Evolutionary conservation across 2,797 vertebrate genomes (phyloP).

Genomic region (Valencia hispanica): DNA sequence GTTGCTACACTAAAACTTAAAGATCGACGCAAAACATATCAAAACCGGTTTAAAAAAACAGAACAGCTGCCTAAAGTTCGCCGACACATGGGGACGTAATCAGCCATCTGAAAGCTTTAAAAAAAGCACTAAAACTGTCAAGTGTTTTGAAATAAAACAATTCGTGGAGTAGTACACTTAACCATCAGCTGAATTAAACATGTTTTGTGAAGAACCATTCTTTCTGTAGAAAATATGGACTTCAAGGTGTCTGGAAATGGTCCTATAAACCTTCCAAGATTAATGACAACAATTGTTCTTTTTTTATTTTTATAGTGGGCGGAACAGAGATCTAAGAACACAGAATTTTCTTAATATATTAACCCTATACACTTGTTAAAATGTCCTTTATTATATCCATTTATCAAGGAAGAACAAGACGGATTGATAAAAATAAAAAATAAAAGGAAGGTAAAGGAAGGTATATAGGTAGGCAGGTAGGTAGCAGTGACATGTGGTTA

Average conservation of each 20-base stretch:
- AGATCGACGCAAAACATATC: background rate
- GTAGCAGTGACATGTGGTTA: too few species aligned
- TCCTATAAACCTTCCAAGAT: background rate
- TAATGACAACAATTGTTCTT: background rate
- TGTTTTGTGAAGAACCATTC: background rate
- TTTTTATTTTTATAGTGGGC: background rate
- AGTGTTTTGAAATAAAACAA: background rate
- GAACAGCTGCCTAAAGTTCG: background rate
- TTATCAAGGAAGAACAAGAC: too few species aligned
- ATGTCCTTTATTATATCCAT: too few species aligned
- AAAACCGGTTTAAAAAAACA: background rate
- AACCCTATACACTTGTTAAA: background rate
- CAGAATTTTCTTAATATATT: too few species aligned
- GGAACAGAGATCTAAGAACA: background rate
- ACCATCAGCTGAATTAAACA: background rate
- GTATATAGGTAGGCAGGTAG: too few species aligned
- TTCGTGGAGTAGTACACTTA: background rate
- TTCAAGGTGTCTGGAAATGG: background rate
- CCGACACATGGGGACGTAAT: background rate
- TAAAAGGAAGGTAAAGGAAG: too few species aligned
- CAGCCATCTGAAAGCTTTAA: background rate
- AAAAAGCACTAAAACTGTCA: background rate
- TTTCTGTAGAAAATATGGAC: background rate
- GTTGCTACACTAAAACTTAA: background rate
- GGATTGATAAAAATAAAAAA: too few species aligned